Evolutionary conservation across 2,797 vertebrate species (phyloP).

Genomic region (Odontamblyopus rebecca): DNA sequence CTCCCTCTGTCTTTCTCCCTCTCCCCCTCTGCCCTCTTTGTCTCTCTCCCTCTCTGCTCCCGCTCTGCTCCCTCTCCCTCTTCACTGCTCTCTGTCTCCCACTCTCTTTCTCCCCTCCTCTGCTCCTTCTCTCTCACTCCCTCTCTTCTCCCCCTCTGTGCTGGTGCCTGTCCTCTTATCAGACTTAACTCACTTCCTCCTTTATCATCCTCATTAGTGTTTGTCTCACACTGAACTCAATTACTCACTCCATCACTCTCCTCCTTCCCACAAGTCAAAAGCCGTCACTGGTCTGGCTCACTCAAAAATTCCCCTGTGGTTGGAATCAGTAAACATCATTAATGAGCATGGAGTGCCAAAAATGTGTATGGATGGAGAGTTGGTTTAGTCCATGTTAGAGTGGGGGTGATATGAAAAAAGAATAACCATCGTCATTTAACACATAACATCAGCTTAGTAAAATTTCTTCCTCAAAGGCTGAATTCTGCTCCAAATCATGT

Average conservation of each 20-base stretch:
- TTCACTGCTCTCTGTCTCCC: background rate
- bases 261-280: conserved; percentile 45
- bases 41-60: background rate
- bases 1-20: background rate
- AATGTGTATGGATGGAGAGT: conserved; percentile 11
- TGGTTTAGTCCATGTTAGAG: background rate
- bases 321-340: conserved; percentile 27
- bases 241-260: conserved; percentile 58
- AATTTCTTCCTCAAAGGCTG: no score
- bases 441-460: no score
- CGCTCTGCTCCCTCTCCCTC: background rate
- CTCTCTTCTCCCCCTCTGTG: conserved; percentile 14
- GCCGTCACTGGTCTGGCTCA: conserved; percentile 32
- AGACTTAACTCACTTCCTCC: conserved; percentile 50
- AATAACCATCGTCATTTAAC: no score
- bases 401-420: no score
- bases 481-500: no score
- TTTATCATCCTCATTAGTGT: conserved; percentile 68
- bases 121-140: background rate
- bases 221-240: conserved; percentile 54
- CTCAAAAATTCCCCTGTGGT: conserved; percentile 29
- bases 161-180: conserved; percentile 43
- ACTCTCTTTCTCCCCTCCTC: background rate
- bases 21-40: background rate
- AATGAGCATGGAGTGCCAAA: conserved; percentile 13